Conservation (phyloP, 1,140 invertebrate genomes). For the Riptortus pedestris region DNA sequence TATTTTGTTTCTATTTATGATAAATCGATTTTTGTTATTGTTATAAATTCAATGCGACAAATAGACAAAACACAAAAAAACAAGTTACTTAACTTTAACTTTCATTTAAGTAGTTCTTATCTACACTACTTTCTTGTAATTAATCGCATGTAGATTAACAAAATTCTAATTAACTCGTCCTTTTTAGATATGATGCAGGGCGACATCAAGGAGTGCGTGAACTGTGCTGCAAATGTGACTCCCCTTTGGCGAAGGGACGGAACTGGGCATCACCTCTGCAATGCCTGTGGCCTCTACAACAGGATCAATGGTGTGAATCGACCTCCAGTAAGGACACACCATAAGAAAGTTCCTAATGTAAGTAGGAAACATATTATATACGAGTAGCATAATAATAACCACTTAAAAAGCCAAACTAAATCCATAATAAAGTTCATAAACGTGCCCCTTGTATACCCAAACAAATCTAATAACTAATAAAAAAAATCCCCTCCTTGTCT, state of each 20-base stretch:
- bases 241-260: constrained; percentile 80
- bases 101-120: too few relatives aligned
- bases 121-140: too few relatives aligned
- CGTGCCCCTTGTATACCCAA: background rate
- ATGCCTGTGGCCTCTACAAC: constrained; percentile 74
- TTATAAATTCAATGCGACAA: too few relatives aligned
- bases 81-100: too few relatives aligned
- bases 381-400: background rate
- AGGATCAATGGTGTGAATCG: constrained; percentile 79
- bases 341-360: constrained; percentile 35
- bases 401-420: background rate
- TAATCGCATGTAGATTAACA: too few relatives aligned
- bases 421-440: background rate
- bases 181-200: too few relatives aligned
- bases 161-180: too few relatives aligned
- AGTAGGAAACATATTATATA: constrained; percentile 26
- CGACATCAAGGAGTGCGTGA: constrained; percentile 75
- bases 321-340: constrained; percentile 46
- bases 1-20: too few relatives aligned
- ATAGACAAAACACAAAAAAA: too few relatives aligned
- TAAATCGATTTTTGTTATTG: too few relatives aligned
- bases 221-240: constrained; percentile 75
- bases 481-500: too few relatives aligned
- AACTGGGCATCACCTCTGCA: constrained; percentile 81
- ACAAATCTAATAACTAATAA: too few relatives aligned